Percentiles rank a stretch among this genome's conserved stretches.
These are phyloP conservation scores for Platysteira castanea DNA, from an alignment of 2,113 vertebrate genomes.

Conservation along the genomic window DNA sequence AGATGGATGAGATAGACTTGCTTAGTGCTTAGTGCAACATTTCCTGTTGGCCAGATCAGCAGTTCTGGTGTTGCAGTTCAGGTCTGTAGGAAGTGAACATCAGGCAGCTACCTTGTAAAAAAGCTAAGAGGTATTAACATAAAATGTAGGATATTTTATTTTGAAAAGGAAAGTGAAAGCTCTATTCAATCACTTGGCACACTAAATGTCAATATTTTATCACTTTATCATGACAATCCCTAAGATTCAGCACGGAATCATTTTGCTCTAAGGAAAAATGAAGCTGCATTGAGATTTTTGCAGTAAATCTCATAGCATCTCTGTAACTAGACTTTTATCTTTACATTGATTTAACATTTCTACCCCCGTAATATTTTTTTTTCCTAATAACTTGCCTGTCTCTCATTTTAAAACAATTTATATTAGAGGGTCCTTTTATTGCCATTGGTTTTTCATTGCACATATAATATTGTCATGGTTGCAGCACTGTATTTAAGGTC, in stretches of 20 bases:
- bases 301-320: conserved; percentile 48
- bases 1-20: background rate
- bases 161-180: background rate
- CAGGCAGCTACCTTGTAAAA: background rate
- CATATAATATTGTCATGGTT: conserved; percentile 29
- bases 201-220: conserved; percentile 8
- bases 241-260: conserved; percentile 31
- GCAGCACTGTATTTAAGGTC: conserved; percentile 41
- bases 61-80: background rate
- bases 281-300: conserved; percentile 26
- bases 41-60: background rate
- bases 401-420: conserved; percentile 65
- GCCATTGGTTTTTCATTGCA: conserved; percentile 26
- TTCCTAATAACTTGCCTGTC: conserved; percentile 54
- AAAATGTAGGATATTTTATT: background rate
- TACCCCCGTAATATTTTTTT: conserved; percentile 34
- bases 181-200: background rate
- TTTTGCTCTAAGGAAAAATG: conserved; percentile 58
- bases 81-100: background rate
- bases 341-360: conserved; percentile 61
- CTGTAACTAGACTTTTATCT: conserved; percentile 46
- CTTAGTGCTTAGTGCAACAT: background rate
- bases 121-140: background rate
- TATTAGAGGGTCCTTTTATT: conserved; percentile 53
- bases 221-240: conserved; percentile 1